Conservation (phyloP, 2,888 invertebrate species). For the Sphaerophoria taeniata region DNA sequence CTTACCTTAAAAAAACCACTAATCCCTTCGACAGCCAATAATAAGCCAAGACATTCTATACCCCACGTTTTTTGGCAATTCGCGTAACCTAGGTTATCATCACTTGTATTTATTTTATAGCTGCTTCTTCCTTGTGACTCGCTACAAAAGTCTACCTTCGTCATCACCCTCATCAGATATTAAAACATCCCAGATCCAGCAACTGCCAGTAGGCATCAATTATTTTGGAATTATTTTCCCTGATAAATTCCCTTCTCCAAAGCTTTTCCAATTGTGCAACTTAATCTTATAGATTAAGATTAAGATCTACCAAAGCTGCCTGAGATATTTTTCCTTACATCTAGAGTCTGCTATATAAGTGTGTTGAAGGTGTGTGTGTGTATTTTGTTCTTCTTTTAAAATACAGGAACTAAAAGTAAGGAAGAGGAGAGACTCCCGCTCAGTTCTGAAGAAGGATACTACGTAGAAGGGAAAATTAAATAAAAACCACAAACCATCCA, state of each 20-base stretch:
- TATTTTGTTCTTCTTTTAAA: background rate
- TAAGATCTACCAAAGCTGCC: slow-evolving; percentile 39
- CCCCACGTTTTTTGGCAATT: background rate
- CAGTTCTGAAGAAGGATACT: slow-evolving; percentile 16
- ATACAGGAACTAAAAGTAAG: background rate
- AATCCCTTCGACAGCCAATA: slow-evolving; percentile 28
- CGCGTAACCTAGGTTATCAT: slow-evolving; percentile 25
- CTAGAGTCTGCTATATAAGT: background rate
- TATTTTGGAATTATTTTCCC: slow-evolving; percentile 67
- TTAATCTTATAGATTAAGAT: slow-evolving; percentile 62
- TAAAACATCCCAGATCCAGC: background rate
- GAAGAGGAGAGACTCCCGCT: background rate
- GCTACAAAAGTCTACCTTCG: background rate
- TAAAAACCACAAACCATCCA: slow-evolving; percentile 69
- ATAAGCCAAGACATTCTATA: slow-evolving; percentile 9
- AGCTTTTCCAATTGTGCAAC: slow-evolving; percentile 55
- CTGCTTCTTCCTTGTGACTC: background rate
- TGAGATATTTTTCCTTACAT: slow-evolving; percentile 15
- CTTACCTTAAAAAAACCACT: slow-evolving; percentile 6
- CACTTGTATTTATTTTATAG: background rate
- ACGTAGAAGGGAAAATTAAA: slow-evolving; percentile 65
- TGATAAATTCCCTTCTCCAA: slow-evolving; percentile 55
- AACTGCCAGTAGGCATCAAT: slow-evolving; percentile 56
- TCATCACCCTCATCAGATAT: background rate
- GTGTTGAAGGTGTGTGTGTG: background rate